Evolutionary conservation across 1,140 invertebrate species (phyloP).

Genomic region (Drosophila azteca): DNA sequence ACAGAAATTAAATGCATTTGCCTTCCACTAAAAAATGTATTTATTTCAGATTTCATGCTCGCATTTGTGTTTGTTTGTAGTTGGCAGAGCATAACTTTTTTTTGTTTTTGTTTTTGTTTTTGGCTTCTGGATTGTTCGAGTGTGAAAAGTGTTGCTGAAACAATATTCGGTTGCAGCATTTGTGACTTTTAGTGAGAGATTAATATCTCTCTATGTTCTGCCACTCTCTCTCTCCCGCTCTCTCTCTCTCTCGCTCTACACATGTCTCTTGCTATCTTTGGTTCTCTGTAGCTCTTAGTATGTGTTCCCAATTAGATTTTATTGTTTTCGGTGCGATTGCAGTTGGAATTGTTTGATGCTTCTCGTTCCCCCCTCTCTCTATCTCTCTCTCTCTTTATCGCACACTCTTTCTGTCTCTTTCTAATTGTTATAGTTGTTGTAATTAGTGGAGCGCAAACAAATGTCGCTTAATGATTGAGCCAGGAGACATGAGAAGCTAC

Average conservation of each 20-base stretch:
- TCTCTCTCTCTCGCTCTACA: neutral
- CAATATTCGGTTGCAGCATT: constrained; percentile 11
- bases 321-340: constrained; percentile 73
- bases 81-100: constrained; percentile 44
- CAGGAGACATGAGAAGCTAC: neutral
- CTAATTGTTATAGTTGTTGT: constrained; percentile 56
- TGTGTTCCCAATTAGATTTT: constrained; percentile 75
- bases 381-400: constrained; percentile 23
- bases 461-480: constrained; percentile 69
- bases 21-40: constrained; percentile 5
- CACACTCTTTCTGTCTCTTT: constrained; percentile 8
- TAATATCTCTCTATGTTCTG: constrained; percentile 1
- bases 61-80: constrained; percentile 18
- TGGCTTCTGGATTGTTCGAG: constrained; percentile 30
- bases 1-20: constrained; percentile 41
- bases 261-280: constrained; percentile 7
- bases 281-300: constrained; percentile 21
- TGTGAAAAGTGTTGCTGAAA: constrained; percentile 27
- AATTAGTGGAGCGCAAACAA: constrained; percentile 79
- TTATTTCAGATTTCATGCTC: constrained; percentile 9
- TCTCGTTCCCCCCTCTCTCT: constrained; percentile 21
- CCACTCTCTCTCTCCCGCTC: constrained; percentile 2
- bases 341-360: constrained; percentile 56
- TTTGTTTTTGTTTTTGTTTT: constrained; percentile 36
- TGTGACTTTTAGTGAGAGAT: constrained; percentile 19